A percentile compares a stretch with the other conserved stretches of the same genome.
phyloP scores from a whole-genome alignment of 2,797 vertebrate genomes.

The Micrastur ruficollis region DNA sequence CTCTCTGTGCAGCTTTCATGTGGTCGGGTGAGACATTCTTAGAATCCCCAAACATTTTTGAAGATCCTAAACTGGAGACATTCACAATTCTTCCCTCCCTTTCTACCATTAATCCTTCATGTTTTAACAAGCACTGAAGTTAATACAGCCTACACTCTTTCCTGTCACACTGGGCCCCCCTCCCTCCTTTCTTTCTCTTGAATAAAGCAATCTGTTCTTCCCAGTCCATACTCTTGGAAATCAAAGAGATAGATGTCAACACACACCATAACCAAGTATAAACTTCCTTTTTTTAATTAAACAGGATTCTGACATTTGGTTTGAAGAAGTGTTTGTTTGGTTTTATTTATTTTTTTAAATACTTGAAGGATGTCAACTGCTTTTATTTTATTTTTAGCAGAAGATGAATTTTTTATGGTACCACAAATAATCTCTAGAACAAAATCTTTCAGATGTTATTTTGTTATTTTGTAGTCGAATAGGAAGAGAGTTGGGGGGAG shows the following conservation, averaged over 20 bases:
- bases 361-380: conserved; percentile 28
- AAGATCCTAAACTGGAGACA: conserved; percentile 79
- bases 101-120: conserved; percentile 76
- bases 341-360: conserved; percentile 37
- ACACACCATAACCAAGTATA: conserved; percentile 61
- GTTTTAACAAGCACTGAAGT: conserved; percentile 77
- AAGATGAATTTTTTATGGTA: neutral
- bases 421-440: neutral
- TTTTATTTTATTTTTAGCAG: conserved; percentile 65
- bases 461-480: neutral
- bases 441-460: conserved; percentile 15
- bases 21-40: conserved; percentile 77
- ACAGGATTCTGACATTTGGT: conserved; percentile 63
- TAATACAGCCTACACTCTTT: conserved; percentile 73
- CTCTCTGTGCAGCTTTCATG: conserved; percentile 75
- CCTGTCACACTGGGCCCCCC: conserved; percentile 63
- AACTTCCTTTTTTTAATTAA: conserved; percentile 75
- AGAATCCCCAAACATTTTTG: conserved; percentile 78
- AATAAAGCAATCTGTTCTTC: conserved; percentile 71
- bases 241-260: conserved; percentile 68
- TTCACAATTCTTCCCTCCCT: conserved; percentile 74
- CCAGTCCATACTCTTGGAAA: conserved; percentile 60
- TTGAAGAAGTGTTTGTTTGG: conserved; percentile 58
- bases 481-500: neutral
- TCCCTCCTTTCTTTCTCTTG: conserved; percentile 57